Evolutionary conservation across 2,797 vertebrate species (phyloP), one percentile per base, ranked within the genome.

Genomic region (Chiloscyllium punctatum): DNA sequence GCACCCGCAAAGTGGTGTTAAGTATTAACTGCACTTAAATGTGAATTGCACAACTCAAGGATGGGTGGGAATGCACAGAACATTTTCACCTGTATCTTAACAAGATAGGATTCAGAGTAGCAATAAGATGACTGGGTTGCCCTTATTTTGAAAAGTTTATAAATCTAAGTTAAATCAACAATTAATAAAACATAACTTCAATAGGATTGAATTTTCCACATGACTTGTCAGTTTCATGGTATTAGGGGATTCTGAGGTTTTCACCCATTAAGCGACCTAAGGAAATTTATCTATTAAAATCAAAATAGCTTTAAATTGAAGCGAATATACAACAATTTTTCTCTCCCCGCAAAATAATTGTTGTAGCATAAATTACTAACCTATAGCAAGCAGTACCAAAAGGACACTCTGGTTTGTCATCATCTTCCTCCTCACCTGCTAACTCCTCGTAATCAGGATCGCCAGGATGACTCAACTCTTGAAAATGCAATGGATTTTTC

Each of bases 401-500:
- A 0, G 97, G 98, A 96, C 98, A 98, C 95, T 97, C 97, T 0
- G 97, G 98, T 16, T 96, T 95, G 62, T 96, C 96, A 95, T 97
- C 97, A 71, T 51, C 95, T 92, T 96, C 96, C 96, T 77, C 95
- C 27, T 48, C 18, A 0, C 3, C 0, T 72, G 96, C 96, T 0
- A 1, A 0, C 37, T 94, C 96, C 2, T 95, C 48, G 96, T 97
- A 98, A 96, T 98, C 98, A 13, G 96, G 96, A 68, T 98, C 98
- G 13, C 96, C 96, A 71, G 98, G 98, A 94, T 98, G 98, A 96
- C 97, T 97, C 96, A 98, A 98, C 94, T 97, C 97, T 96, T 98
- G 97, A 96, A 98, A 98, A 96, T 98, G 98, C 96, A 97, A 0
- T 15, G 98, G 98, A 97, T 98, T 98, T 96, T 97, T 98, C 96